Evolutionary conservation across 2,888 invertebrate species (phyloP).

Genomic region (Acanthosoma haemorrhoidale): DNA sequence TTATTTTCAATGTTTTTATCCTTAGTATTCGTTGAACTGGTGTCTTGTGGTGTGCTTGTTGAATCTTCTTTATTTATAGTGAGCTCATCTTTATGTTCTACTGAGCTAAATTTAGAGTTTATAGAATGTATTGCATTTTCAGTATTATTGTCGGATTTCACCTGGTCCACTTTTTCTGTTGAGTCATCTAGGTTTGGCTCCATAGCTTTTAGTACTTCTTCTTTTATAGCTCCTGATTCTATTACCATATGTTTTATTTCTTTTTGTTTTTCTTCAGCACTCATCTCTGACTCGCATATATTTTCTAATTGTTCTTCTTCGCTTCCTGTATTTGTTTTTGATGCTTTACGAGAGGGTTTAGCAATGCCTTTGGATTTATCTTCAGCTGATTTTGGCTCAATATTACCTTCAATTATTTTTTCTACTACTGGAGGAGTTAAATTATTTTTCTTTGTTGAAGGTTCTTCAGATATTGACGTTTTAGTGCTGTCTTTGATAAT

Average conservation of each 20-base stretch:
- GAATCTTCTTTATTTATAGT: neutral
- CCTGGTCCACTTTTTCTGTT: neutral
- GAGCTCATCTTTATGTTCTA: neutral
- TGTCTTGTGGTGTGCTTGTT: neutral
- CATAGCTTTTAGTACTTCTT: neutral
- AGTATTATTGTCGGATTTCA: neutral
- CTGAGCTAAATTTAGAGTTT: neutral
- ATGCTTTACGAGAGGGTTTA: neutral
- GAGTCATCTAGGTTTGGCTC: neutral
- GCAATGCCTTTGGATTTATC: neutral
- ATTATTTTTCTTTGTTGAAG: neutral
- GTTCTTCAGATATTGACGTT: neutral
- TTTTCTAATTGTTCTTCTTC: neutral
- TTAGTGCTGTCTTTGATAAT: neutral
- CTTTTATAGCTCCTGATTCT: neutral
- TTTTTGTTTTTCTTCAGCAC: neutral
- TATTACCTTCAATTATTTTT: neutral
- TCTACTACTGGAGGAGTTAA: neutral
- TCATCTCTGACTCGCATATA: neutral
- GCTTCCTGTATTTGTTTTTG: neutral
- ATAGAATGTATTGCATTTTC: neutral
- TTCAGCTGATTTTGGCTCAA: neutral
- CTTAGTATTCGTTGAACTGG: neutral
- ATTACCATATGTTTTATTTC: neutral
- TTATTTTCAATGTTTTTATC: neutral